Base-by-base conservation (phyloP, 2,888 invertebrate species). In the Mimas tiliae region DNA sequence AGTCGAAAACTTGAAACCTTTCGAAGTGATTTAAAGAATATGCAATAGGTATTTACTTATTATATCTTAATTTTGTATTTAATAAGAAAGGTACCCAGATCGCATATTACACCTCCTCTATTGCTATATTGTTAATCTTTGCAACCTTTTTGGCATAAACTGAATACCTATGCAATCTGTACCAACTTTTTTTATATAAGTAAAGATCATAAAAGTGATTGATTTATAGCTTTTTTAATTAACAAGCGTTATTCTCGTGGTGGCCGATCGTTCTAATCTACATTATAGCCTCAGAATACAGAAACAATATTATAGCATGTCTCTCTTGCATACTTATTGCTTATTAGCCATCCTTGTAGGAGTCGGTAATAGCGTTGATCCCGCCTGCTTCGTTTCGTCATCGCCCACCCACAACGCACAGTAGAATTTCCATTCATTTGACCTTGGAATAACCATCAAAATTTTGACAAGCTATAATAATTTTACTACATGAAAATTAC, bases 311-410 rank as follows among this genome's bases (percentile, higher is more conserved):
- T n/a, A n/a, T 58, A 53, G 67, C 66, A 63, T 47, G 34, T 42
- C 19, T 42, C 42, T 42, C 19, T 66, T 11, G 82, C 79, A 84
- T 84, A 80, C 74, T 77, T 69, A 84, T 79, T 63, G 72, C 73
- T 73, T 53, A 79, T 84, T 80, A 79, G 53, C 21, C 58, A 14
- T 65, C 6, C 48, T 38, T 33, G 65, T 55, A 38, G 48, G 55
- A 21, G 48, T 47, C 16, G 21, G 12, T 58, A 19, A 48, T 38
- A 47, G 19, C 47, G 45, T 16, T 27, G 19, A 12, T 55, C 16
- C 27, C 33, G 16, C 12, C 47, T n/a, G 45, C 51, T 66, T 65
- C 67, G 14, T n/a, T 27, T 50, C 19, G n/a, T 51, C 42, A n/a
- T 62, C 63, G 67, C 58, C 71, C 72, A 69, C 72, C 70, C 69